A percentile compares a stretch with the other conserved stretches of the same genome.
Conservation (phyloP, 2,113 vertebrate species). For the Hippocampus guttulatus region DNA sequence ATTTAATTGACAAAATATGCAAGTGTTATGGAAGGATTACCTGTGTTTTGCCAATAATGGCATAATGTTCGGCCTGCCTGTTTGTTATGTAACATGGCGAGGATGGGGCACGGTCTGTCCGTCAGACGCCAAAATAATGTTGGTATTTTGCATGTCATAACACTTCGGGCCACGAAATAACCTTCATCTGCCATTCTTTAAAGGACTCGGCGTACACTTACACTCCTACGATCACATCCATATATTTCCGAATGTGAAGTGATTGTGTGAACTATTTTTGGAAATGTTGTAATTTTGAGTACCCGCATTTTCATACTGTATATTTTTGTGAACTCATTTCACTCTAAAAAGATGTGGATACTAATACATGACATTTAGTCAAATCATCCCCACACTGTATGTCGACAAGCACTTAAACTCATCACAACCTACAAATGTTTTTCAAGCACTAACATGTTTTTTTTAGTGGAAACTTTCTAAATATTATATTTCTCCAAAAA, state of each 20-base stretch:
- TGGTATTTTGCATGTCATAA: conserved; percentile 1
- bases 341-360: background rate
- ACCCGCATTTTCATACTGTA: background rate
- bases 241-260: background rate
- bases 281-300: background rate
- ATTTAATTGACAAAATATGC: conserved; percentile 12
- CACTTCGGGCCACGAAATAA: conserved; percentile 1
- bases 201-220: background rate
- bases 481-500: background rate
- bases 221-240: background rate
- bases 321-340: background rate
- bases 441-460: too few relatives aligned
- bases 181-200: background rate
- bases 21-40: background rate
- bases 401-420: background rate
- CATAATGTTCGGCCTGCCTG: conserved; percentile 19
- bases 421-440: too few relatives aligned
- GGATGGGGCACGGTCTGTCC: conserved; percentile 15
- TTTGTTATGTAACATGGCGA: conserved; percentile 44
- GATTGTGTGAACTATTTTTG: background rate
- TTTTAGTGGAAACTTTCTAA: too few relatives aligned
- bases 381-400: background rate
- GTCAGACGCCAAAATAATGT: conserved; percentile 1
- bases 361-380: background rate
- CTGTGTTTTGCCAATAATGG: conserved; percentile 33